phyloP scores from a whole-genome alignment of 2,888 invertebrate species.

The Pandemis cinnamomeana region DNA sequence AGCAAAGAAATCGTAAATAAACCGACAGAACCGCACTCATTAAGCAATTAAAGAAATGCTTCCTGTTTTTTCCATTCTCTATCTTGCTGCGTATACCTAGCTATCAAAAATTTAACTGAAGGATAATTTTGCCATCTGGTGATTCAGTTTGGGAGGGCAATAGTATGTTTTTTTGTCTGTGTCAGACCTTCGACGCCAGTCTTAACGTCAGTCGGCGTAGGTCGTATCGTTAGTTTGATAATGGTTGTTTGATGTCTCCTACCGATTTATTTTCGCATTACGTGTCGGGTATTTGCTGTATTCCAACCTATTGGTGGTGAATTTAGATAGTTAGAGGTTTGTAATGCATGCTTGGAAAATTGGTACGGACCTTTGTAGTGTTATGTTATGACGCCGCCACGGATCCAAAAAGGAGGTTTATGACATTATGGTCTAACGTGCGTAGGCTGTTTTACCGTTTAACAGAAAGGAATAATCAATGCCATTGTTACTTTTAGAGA shows the following conservation, averaged over 20 bases:
- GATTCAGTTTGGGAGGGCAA: background rate
- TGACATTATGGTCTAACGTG: background rate
- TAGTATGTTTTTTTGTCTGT: slow-evolving; percentile 35
- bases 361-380: background rate
- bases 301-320: slow-evolving; percentile 23
- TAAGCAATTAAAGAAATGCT: slow-evolving; percentile 15
- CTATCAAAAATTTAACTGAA: background rate
- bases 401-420: background rate
- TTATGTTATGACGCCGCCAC: background rate
- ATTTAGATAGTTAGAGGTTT: slow-evolving; percentile 10
- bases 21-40: background rate
- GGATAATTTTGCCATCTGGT: slow-evolving; percentile 20
- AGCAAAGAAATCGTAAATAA: background rate
- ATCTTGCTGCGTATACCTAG: background rate
- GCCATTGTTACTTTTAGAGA: too few relatives aligned
- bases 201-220: slow-evolving; percentile 31
- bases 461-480: too few relatives aligned
- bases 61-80: background rate
- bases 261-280: slow-evolving; percentile 43
- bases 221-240: slow-evolving; percentile 44
- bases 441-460: too few relatives aligned
- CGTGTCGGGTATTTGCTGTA: slow-evolving; percentile 20
- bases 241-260: slow-evolving; percentile 48
- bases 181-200: slow-evolving; percentile 1
- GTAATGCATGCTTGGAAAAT: slow-evolving; percentile 11